A percentile compares a stretch with the other conserved stretches of the same genome.
phyloP scores from a whole-genome alignment of 2,113 vertebrate genomes.

The Thunnus thynnus region DNA sequence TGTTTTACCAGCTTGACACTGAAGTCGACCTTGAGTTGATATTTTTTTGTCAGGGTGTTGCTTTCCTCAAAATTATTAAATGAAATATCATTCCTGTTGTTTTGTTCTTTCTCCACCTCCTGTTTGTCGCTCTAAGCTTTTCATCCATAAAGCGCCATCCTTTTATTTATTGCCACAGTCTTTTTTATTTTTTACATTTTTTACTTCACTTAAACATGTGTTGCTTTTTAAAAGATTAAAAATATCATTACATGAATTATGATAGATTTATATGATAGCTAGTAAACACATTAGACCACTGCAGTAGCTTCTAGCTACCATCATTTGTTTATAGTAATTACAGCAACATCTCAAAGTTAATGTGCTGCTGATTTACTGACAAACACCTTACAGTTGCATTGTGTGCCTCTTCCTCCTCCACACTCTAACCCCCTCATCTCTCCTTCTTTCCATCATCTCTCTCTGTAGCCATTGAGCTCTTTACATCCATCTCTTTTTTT shows the following conservation, averaged over 20 bases:
- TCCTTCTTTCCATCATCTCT: conserved; percentile 23
- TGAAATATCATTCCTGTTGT: background rate
- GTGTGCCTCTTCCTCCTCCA: conserved; percentile 33
- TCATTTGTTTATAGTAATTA: conserved; percentile 64
- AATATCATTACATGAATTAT: conserved; percentile 13
- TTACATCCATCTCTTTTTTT: conserved; percentile 63
- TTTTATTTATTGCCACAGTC: background rate
- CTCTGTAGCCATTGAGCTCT: conserved; percentile 26
- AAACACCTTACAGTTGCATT: conserved; percentile 37
- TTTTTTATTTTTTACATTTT: background rate
- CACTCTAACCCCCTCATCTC: conserved; percentile 39
- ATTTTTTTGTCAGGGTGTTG: too few species aligned
- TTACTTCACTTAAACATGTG: background rate
- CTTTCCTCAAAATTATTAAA: background rate
- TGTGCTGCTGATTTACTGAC: conserved; percentile 33
- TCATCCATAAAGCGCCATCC: background rate
- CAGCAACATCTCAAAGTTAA: conserved; percentile 50
- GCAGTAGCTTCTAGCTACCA: background rate
- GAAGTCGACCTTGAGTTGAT: too few species aligned
- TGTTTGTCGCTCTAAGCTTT: background rate
- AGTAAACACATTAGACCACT: conserved; percentile 5
- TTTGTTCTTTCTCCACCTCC: background rate
- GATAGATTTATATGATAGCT: conserved; percentile 6
- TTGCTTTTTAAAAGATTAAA: conserved; percentile 21
- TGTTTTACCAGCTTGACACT: too few species aligned